These are phyloP conservation scores for Rhynchomys soricoides DNA, from an alignment of 2,113 vertebrate genomes.

Conservation along the genomic window DNA sequence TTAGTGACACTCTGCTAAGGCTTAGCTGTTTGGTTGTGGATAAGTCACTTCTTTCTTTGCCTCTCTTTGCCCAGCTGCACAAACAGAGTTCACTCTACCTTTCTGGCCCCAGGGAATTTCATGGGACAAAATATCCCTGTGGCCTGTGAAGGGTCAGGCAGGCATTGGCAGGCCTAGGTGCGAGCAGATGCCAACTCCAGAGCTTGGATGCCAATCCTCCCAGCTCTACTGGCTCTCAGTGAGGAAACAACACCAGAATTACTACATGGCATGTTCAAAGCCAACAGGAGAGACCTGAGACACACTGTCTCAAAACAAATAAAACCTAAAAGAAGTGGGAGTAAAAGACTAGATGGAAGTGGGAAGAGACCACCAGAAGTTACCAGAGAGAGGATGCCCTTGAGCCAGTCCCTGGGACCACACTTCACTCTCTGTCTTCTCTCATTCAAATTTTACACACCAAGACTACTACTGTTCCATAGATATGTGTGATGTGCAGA, in stretches of 20 bases:
- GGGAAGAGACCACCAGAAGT: background rate
- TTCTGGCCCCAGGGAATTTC: background rate
- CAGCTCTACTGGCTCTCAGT: fast-evolving
- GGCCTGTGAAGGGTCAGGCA: background rate
- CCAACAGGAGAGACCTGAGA: background rate
- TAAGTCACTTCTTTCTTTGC: background rate
- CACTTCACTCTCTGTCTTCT: background rate
- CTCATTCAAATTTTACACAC: background rate
- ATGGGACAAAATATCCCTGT: background rate
- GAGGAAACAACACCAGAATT: background rate
- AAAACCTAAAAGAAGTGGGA: background rate
- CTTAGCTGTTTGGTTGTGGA: background rate
- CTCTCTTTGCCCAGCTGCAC: background rate
- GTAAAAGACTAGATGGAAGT: too few relatives aligned
- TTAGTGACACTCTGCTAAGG: background rate
- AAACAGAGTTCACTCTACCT: background rate
- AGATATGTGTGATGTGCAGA: background rate
- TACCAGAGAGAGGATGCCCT: background rate
- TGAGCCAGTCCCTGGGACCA: background rate
- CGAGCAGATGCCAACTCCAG: background rate
- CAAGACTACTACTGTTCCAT: background rate
- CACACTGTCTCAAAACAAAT: background rate
- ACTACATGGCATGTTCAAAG: background rate
- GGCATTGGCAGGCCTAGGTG: background rate
- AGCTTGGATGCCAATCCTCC: background rate